Base-by-base conservation (phyloP, 1,140 invertebrate species). In the Drosophila biarmipes region DNA sequence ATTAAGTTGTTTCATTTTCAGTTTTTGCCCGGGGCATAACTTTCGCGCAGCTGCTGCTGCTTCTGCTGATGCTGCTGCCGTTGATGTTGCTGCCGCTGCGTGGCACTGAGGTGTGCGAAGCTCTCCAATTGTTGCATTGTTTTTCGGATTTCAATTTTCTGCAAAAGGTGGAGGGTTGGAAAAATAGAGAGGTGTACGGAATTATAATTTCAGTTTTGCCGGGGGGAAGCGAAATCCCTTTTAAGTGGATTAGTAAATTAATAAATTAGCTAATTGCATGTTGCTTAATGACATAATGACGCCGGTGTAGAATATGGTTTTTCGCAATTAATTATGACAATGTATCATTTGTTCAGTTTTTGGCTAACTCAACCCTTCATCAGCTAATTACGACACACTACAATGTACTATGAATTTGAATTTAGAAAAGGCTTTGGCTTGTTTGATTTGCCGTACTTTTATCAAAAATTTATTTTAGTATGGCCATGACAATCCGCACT, bases 1-100 rank as follows among this genome's bases (percentile, higher is more conserved):
- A 90, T 90, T 90, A 90, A 90, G 80, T 90, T 90, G 87, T 90
- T 90, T 84, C 82, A 84, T 82, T 82, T 80, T 73, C 72, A 68
- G 58, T 87, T 87, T 79, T 87, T 86, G 79, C 82, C 78, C 57
- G 56, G 67, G 52, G 81, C 81, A 86, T 78, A 86, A 86, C 82
- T 87, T 82, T 78, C 51, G 14, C 38, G 48, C 51, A 46, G 61
- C 59, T 78, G 46, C 31, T 56, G 31, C 27, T 62, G 55, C 14
- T 59, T 8, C 19, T 27, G 53, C 19, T 51, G 62, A 35, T 48
- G 73, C 19, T 64, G 24, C 17, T 24, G 27, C 52, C 21, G 71
- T 24, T 56, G 63, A 24, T 51, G 64, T 48, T 37, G 79, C 61
- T 53, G 57, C 71, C 57, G 27, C 57, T 57, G 61, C 61, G 49